Conservation (phyloP, 2,888 invertebrate genomes). For the Drosophila engyochracea region DNA sequence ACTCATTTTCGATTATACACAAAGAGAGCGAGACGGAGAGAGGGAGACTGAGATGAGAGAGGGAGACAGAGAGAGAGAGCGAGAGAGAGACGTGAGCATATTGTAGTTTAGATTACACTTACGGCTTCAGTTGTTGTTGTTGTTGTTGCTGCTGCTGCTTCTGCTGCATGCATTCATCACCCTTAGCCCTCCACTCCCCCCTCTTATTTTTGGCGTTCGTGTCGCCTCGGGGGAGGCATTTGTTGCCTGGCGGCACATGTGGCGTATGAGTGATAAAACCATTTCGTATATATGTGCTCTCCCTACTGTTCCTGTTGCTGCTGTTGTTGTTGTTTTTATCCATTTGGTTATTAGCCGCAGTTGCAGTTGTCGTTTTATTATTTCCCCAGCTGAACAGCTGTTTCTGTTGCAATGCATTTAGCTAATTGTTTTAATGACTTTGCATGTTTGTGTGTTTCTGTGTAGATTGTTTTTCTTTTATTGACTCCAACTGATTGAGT, state of each 20-base stretch:
- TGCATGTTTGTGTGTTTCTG: constrained; percentile 26
- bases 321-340: constrained; percentile 6
- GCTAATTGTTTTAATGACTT: constrained; percentile 66
- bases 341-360: constrained; percentile 30
- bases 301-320: constrained; percentile 16
- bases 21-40: constrained; percentile 7
- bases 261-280: constrained; percentile 71
- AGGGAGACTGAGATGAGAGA: background rate
- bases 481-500: constrained; percentile 25
- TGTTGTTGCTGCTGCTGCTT: constrained; percentile 16
- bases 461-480: constrained; percentile 6
- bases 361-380: constrained; percentile 14
- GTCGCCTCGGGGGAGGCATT: constrained; percentile 61
- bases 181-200: constrained; percentile 13
- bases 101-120: constrained; percentile 42
- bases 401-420: constrained; percentile 48
- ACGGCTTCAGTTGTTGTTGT: constrained; percentile 45
- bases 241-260: constrained; percentile 50
- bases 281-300: constrained; percentile 51
- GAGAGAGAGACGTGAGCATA: constrained; percentile 7
- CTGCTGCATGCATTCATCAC: constrained; percentile 41
- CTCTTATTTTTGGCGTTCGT: background rate
- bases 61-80: background rate
- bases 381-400: constrained; percentile 33
- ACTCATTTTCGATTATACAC: constrained; percentile 62